A percentile compares a stretch with the other conserved stretches of the same genome.
phyloP scores from a whole-genome alignment of 2,113 vertebrate species.

The Siniperca chuatsi region DNA sequence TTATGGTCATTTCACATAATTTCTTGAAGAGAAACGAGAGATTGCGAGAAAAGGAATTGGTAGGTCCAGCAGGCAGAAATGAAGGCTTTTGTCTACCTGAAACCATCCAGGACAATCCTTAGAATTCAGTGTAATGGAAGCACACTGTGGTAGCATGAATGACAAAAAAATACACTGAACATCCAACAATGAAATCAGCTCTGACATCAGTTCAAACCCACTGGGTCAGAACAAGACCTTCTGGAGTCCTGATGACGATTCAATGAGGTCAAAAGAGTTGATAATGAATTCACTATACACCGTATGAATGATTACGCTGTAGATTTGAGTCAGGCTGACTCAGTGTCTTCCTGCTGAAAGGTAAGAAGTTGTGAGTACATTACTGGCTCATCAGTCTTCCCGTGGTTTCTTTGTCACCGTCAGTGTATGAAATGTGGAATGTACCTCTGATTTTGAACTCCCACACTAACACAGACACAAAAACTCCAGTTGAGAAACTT shows the following conservation, averaged over 20 bases:
- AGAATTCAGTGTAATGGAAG: not conserved
- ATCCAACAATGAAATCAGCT: not conserved
- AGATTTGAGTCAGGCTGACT: slow-evolving; percentile 27
- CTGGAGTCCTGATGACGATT: slow-evolving; percentile 1
- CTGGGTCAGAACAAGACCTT: not conserved
- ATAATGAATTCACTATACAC: not conserved
- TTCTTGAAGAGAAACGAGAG: not conserved
- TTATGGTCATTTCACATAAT: slow-evolving; percentile 4
- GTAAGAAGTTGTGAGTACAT: not conserved
- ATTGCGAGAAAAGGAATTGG: not conserved
- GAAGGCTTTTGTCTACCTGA: not conserved
- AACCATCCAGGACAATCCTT: not conserved
- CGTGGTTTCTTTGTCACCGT: not conserved
- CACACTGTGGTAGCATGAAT: not conserved
- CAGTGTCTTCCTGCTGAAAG: not conserved
- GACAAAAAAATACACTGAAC: not conserved
- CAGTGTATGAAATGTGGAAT: not conserved
- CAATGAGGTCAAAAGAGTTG: slow-evolving; percentile 4
- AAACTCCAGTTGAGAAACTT: not conserved
- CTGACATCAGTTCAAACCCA: not conserved
- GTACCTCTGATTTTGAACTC: not conserved
- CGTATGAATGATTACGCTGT: not conserved
- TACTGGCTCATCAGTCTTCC: not conserved
- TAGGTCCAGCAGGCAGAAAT: not conserved
- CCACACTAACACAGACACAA: not conserved